Conservation (phyloP, 2,888 invertebrate genomes). For the Brenthis daphne region DNA sequence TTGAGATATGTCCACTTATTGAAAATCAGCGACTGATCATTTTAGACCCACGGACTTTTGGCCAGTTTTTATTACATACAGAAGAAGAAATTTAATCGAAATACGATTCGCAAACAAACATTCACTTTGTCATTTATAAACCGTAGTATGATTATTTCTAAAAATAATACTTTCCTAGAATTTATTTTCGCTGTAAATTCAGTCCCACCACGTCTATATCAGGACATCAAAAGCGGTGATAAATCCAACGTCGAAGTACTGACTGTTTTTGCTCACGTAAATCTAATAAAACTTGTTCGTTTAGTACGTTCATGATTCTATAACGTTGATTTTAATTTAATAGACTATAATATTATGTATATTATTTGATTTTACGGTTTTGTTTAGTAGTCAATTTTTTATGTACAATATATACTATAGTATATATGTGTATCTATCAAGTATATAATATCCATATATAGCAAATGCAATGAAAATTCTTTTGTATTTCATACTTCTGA, state of each 20-base stretch:
- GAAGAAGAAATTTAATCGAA: too few relatives aligned
- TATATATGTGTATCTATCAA: background rate
- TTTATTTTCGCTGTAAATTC: conserved; percentile 5
- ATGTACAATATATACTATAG: background rate
- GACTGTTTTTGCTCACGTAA: conserved; percentile 40
- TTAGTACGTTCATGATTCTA: conserved; percentile 3
- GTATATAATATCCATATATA: too few relatives aligned
- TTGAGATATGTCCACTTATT: too few relatives aligned
- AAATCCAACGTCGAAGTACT: conserved; percentile 35
- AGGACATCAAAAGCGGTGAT: conserved; percentile 41
- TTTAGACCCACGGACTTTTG: too few relatives aligned
- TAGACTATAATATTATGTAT: conserved; percentile 1
- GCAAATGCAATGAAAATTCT: too few relatives aligned
- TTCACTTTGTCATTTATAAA: background rate
- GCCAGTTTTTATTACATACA: too few relatives aligned
- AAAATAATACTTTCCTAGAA: background rate
- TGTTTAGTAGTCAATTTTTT: background rate
- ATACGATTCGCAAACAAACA: too few relatives aligned
- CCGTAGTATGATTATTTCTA: too few relatives aligned
- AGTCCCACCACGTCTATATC: conserved; percentile 29
- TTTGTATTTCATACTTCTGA: too few relatives aligned
- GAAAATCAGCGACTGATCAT: too few relatives aligned
- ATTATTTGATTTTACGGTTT: background rate
- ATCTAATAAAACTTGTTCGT: conserved; percentile 33
- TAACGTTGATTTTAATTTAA: conserved; percentile 7